A percentile compares a stretch with the other conserved stretches of the same genome.
These are phyloP conservation scores for Terrapene triunguis DNA, from an alignment of 2,113 vertebrate species.

Conservation along the genomic window DNA sequence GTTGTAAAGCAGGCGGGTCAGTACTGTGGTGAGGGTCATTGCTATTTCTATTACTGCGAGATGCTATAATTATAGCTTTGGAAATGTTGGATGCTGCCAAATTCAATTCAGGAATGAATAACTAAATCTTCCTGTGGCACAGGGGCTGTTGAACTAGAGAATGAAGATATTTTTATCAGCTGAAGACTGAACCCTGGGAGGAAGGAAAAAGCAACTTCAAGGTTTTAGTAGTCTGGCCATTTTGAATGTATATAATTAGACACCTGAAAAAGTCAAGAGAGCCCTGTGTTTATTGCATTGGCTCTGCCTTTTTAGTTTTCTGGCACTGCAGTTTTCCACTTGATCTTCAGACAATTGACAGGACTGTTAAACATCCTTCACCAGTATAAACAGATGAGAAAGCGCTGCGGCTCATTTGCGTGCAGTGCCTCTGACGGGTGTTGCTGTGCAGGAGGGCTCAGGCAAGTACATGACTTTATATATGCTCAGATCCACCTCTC, in stretches of 20 bases:
- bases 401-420: slow-evolving; percentile 80
- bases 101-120: slow-evolving; percentile 20
- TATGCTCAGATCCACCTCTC: neutral
- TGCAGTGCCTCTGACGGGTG: slow-evolving; percentile 80
- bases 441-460: slow-evolving; percentile 75
- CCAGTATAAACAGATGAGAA: slow-evolving; percentile 84
- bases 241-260: slow-evolving; percentile 39
- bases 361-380: slow-evolving; percentile 79
- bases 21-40: neutral
- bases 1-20: slow-evolving; percentile 5
- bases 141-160: neutral
- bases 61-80: slow-evolving; percentile 66
- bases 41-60: slow-evolving; percentile 12
- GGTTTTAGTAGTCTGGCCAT: slow-evolving; percentile 8
- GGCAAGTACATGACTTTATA: slow-evolving; percentile 78
- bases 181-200: slow-evolving; percentile 4
- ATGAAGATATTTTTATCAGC: slow-evolving; percentile 10
- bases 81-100: slow-evolving; percentile 39
- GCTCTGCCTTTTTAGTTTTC: slow-evolving; percentile 25
- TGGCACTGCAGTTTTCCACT: slow-evolving; percentile 37
- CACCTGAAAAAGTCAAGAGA: neutral
- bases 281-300: slow-evolving; percentile 27
- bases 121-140: neutral
- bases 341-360: slow-evolving; percentile 69
- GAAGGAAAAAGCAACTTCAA: slow-evolving; percentile 26